phyloP scores from a whole-genome alignment of 2,888 invertebrate species.

The Dryadula phaetusa region DNA sequence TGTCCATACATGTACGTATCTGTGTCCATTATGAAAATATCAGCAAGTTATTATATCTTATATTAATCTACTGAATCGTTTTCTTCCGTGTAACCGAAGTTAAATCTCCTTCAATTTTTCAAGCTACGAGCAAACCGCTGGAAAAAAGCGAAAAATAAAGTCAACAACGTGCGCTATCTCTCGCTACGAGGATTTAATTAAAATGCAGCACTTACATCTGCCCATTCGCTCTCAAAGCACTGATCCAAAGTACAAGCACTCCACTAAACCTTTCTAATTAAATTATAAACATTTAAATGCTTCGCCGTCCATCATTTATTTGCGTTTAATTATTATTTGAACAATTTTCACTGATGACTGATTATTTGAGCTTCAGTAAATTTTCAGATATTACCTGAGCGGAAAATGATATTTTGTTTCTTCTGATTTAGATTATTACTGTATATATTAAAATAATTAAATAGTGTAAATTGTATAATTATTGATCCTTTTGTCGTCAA shows the following conservation, averaged over 20 bases:
- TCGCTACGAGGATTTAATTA: conserved; percentile 69
- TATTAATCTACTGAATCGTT: conserved; percentile 53
- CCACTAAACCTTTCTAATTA: conserved; percentile 56
- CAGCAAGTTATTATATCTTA: conserved; percentile 55
- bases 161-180: conserved; percentile 54
- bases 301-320: conserved; percentile 48
- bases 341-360: conserved; percentile 46
- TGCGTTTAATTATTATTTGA: conserved; percentile 53
- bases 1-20: no score
- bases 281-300: conserved; percentile 59
- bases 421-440: neutral
- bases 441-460: no score
- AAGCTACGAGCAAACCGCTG: conserved; percentile 52
- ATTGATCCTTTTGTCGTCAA: no score
- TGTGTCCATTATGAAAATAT: conserved; percentile 5
- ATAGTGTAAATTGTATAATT: no score
- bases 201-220: conserved; percentile 63
- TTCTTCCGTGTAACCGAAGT: conserved; percentile 46
- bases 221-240: conserved; percentile 41
- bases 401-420: neutral
- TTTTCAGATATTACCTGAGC: conserved; percentile 7
- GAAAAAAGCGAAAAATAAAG: conserved; percentile 54
- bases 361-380: conserved; percentile 26
- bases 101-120: conserved; percentile 57
- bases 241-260: conserved; percentile 31